phyloP scores from a whole-genome alignment of 2,113 vertebrate genomes.

The Spea multiplicata region DNA sequence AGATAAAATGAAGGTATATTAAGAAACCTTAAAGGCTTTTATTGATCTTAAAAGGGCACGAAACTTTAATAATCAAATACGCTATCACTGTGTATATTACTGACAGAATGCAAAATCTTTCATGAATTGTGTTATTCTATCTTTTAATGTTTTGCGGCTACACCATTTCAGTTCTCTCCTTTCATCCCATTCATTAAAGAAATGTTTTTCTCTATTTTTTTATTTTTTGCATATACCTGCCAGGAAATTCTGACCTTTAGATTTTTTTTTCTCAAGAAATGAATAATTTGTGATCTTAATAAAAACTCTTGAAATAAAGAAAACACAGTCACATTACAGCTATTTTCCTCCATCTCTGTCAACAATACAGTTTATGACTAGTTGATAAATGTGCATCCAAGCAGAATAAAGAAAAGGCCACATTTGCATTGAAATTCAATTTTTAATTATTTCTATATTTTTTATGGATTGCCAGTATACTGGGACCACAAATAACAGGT shows the following conservation, averaged over 20 bases:
- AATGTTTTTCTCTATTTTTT: neutral
- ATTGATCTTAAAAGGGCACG: neutral
- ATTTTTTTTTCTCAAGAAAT: constrained; percentile 55
- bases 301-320: constrained; percentile 58
- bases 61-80: neutral
- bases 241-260: constrained; percentile 57
- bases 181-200: too few relatives aligned
- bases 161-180: too few relatives aligned
- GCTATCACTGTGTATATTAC: neutral
- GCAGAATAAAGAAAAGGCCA: constrained; percentile 71
- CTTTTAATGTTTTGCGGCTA: too few relatives aligned
- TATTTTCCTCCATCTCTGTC: constrained; percentile 58
- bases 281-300: constrained; percentile 56
- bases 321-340: constrained; percentile 49
- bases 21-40: neutral
- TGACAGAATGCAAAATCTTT: too few relatives aligned
- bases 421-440: constrained; percentile 75
- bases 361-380: constrained; percentile 52
- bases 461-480: constrained; percentile 62
- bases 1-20: neutral
- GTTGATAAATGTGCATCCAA: constrained; percentile 65
- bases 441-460: constrained; percentile 70
- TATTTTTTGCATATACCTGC: constrained; percentile 34
- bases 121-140: neutral
- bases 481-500: too few relatives aligned